Evolutionary conservation across 2,797 vertebrate species (phyloP).

Genomic region (Adelosebastes latens): DNA sequence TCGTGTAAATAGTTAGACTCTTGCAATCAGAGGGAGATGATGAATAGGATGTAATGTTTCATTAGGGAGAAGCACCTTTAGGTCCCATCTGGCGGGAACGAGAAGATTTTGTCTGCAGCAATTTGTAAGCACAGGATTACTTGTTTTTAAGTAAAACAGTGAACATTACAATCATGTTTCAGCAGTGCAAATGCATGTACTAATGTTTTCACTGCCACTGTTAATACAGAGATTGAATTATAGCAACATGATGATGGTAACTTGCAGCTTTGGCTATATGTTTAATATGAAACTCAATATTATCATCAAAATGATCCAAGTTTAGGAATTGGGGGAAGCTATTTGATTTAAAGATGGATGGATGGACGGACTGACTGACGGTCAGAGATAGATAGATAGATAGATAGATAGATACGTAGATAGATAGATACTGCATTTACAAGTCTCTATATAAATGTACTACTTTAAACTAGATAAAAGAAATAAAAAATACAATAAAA

Average conservation of each 20-base stretch:
- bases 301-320: background rate
- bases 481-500: too few relatives aligned
- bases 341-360: background rate
- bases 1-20: background rate
- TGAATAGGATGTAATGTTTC: background rate
- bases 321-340: background rate
- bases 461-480: too few relatives aligned
- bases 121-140: background rate
- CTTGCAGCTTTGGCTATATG: background rate
- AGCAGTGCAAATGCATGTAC: background rate
- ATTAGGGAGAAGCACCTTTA: background rate
- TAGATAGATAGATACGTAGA: too few relatives aligned
- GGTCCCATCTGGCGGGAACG: background rate
- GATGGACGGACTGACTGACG: too few relatives aligned
- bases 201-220: background rate
- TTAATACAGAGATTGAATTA: background rate
- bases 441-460: too few relatives aligned
- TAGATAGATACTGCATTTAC: too few relatives aligned
- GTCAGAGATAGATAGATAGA: too few relatives aligned
- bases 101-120: background rate
- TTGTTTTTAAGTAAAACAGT: background rate
- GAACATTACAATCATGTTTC: background rate
- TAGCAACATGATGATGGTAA: background rate
- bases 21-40: background rate
- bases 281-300: background rate